Base-by-base conservation (phyloP, 2,888 invertebrate genomes). In the Torymus aiolomorphi region DNA sequence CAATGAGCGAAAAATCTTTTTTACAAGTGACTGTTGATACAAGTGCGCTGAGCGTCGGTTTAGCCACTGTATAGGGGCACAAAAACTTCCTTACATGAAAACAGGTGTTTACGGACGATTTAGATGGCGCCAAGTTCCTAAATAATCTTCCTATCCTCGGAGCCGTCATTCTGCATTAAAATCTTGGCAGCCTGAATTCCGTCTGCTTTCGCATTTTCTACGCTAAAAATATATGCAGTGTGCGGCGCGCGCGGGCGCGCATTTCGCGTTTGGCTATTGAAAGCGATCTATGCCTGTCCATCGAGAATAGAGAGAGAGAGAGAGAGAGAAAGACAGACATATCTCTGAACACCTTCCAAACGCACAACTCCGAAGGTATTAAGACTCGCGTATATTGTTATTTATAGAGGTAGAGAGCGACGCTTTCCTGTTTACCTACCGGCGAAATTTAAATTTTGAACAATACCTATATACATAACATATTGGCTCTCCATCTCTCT, bases 351-450 rank as follows among this genome's bases (percentile, higher is more conserved):
- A 62, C 51, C 20, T 72, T 78, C 77, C 78, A 78, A 78, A 24
- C 31, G 31, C 8, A 31, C 31, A 31, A 69, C 76, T 69, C 74
- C 54, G 57, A 54, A 61, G 31, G 24, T 16, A 83, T 79, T 80
- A 74, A 80, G 59, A 18, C 16, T 75, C 61, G 31, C 8, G 3
- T 31, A 31, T 1, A 20, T 20, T 31, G 31, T 31, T 83, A 83
- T 83, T 81, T 80, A 80, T 83, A 82, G 79, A 76, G 13, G n/a
- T n/a, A 66, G 14, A 42, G 31, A 31, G 31, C 3, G 31, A 31
- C 5, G 8, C 31, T 31, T 31, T 31, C 31, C 31, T 31, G 31
- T 31, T 31, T 31, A 31, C 31, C 31, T 31, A 31, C 4, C 2
- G 31, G 31, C 31, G 31, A 1, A 31, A 31, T 31, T 2, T 1